Evolutionary conservation across 1,140 invertebrate species (phyloP).

Genomic region (Cydia fagiglandana): DNA sequence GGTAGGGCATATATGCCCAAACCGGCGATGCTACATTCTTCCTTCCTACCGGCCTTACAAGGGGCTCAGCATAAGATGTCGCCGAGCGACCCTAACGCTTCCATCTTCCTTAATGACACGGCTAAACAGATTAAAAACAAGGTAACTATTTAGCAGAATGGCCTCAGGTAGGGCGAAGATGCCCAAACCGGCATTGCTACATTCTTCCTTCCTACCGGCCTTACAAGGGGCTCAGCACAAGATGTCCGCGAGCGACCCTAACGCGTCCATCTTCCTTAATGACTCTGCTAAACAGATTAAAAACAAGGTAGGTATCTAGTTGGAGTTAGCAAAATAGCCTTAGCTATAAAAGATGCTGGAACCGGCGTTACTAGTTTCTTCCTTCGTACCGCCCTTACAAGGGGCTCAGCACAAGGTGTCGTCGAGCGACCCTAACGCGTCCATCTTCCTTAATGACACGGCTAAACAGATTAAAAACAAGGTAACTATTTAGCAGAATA

Average conservation of each 20-base stretch:
- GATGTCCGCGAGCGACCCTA: constrained; percentile 98
- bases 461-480: constrained; percentile 99
- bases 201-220: constrained; percentile 97
- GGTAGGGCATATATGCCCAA: constrained; percentile 85
- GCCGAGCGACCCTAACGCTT: constrained; percentile 95
- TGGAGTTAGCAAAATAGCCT: too few relatives aligned
- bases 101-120: constrained; percentile 97
- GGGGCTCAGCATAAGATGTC: constrained; percentile 99
- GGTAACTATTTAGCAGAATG: constrained; percentile 51
- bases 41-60: constrained; percentile 97
- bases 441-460: constrained; percentile 97
- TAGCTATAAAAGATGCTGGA: constrained; percentile 91
- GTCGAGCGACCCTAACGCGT: constrained; percentile 95
- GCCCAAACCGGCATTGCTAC: constrained; percentile 96
- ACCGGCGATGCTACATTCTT: constrained; percentile 96
- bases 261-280: constrained; percentile 96
- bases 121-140: constrained; percentile 99
- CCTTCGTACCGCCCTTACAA: constrained; percentile 97
- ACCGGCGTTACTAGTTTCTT: constrained; percentile 96
- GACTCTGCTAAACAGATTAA: constrained; percentile 98
- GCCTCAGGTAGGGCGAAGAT: constrained; percentile 74
- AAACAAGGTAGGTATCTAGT: constrained; percentile 88
- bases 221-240: constrained; percentile 98
- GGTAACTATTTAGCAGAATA: constrained; percentile 66
- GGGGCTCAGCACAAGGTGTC: constrained; percentile 99